Evolutionary conservation across 2,888 invertebrate genomes (phyloP), one percentile per base, ranked within the genome.

Genomic region (Ischnus inquisitorius): DNA sequence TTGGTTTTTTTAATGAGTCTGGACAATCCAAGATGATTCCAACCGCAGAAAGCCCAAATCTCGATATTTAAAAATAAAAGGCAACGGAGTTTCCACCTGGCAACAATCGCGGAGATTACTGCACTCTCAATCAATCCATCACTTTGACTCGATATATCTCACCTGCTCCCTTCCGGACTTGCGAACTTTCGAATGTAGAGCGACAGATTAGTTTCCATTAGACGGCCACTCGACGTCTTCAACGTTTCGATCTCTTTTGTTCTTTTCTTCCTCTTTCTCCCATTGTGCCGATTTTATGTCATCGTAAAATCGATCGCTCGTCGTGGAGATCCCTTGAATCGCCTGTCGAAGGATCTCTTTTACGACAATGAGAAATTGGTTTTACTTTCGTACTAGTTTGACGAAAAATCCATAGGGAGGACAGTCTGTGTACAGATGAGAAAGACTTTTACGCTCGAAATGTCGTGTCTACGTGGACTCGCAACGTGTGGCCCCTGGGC

Each of bases 291-390:
- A 77, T 83, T 79, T 71, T 54, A 41, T 51, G 75, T 80, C 75
- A 69, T 75, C 60, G 81, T 25, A 74, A 65, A 78, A 82, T 82
- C 72, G 74, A 82, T 82, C 77, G 60, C 46, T 57, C 65, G 12
- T 43, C 19, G 16, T 22, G 43, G 65, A 46, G 54, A 65, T 54
- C 46, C 64, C 62, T 34, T 57, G 72, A 22, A 34, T 82, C 46
- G 54, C 46, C 62, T 79, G 64, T 77, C 77, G 69, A 51, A 79
- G 60, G 65, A 41, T 76, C 69, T 60, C 80, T 69, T 69, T 74
- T 64, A 62, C 64, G 67, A 46, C 84, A 65, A 76, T 83, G 80
- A 77, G 46, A 68, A 72, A 84, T 72, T 81, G 76, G 43, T 74
- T 72, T 79, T 72, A 72, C 71, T 77, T 71, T 67, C 54, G 34